Base-by-base conservation (phyloP, 2,888 invertebrate species). In the Andrena marginata region DNA sequence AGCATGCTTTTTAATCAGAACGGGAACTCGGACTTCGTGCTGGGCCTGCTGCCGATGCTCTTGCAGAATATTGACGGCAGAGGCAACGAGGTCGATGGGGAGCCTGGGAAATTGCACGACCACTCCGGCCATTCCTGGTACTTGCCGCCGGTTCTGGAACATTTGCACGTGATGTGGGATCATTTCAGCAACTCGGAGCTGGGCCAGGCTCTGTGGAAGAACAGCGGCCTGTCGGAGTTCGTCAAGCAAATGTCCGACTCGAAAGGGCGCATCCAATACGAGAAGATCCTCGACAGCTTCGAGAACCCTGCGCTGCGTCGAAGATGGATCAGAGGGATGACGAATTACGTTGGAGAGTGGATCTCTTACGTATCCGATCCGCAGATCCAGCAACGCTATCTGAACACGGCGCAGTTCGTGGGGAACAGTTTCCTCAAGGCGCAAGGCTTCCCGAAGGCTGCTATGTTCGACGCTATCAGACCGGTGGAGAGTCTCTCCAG, bases 281-380 rank as follows among this genome's bases (percentile, higher is more conserved):
- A 96, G 62, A 95, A 96, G 84, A 96, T 98, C 90, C 95, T 97
- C 87, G 97, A 96, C 89, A 96, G 97, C 87, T 96, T 98, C 87
- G 97, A 98, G 92, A 97, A 97, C 92, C 97, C 97, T 77, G 96
- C 96, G 64, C 97, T 97, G 90, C 96, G 98, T 84, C 95, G 97
- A 67, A 96, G 97, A 85, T 98, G 98, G 98, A 97, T 98, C 85
- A 96, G 96, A 89, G 96, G 96, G 5, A 95, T 97, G 8, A 97
- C 97, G 1, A 95, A 96, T 83, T 97, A 97, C 90, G 94, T 98
- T 83, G 97, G 97, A 0, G 96, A 97, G 75, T 96, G 96, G 95
- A 95, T 97, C 42, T 96, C 97, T 26, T 96, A 97, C 86, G 92
- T 97, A 26, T 96, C 97, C 0, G 97, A 97, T 90, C 97, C 97